Percentiles rank a stretch among this genome's conserved stretches.
These are phyloP conservation scores for Axinella damicornis DNA, from an alignment of 37 sponge, comb jelly and placozoan genomes.

Conservation along the genomic window DNA sequence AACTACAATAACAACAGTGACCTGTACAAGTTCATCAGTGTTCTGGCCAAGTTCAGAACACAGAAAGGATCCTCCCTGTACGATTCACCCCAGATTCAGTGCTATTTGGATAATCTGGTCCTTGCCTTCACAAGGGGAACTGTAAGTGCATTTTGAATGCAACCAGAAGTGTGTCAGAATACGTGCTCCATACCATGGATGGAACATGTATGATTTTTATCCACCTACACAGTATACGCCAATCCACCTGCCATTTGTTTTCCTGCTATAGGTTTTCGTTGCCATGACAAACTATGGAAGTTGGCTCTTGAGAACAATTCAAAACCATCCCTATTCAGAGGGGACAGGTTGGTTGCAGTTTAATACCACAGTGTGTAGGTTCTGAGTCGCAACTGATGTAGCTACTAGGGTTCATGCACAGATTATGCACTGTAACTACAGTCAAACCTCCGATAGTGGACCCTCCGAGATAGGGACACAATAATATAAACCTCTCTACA, in stretches of 20 bases:
- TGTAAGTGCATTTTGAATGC: constrained; percentile 35
- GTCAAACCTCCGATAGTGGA: too few relatives aligned
- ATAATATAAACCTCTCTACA: too few relatives aligned
- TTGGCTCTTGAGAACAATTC: constrained; percentile 65
- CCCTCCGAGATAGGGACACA: too few relatives aligned
- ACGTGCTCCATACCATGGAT: too few relatives aligned
- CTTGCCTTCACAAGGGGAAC: constrained; percentile 78
- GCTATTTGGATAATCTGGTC: constrained; percentile 83
- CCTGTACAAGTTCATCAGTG: constrained; percentile 62
- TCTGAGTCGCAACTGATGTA: too few relatives aligned
- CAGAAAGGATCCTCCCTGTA: constrained; percentile 47
- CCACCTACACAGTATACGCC: too few relatives aligned
- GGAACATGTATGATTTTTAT: too few relatives aligned
- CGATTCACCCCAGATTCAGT: constrained; percentile 53
- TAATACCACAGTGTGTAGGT: too few relatives aligned
- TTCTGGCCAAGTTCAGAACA: constrained; percentile 53
- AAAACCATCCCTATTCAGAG: constrained; percentile 81
- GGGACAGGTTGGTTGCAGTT: constrained; percentile 54
- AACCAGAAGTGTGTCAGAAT: too few relatives aligned
- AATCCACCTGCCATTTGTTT: too few relatives aligned
- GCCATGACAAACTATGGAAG: constrained; percentile 77
- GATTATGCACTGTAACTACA: too few relatives aligned
- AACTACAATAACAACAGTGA: constrained; percentile 58
- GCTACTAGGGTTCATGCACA: too few relatives aligned
- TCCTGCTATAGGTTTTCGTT: constrained; percentile 58